phyloP scores from a whole-genome alignment of 2,113 vertebrate genomes.

The Scartelaos histophorus region DNA sequence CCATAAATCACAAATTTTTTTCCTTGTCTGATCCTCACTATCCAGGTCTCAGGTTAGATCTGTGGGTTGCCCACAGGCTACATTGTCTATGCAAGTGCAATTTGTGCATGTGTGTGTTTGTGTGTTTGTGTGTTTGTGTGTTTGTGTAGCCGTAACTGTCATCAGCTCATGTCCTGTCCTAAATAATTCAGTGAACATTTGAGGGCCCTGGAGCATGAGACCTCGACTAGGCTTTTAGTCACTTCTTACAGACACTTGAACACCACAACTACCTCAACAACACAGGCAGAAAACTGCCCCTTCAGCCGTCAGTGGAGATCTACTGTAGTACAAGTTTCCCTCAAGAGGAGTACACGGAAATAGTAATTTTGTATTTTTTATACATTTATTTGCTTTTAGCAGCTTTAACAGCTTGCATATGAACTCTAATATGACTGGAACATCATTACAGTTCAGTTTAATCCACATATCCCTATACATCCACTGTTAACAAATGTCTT shows the following conservation, averaged over 20 bases:
- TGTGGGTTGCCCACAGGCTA: constrained; percentile 58
- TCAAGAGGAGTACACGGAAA: background rate
- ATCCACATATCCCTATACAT: background rate
- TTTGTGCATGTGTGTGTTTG: constrained; percentile 25
- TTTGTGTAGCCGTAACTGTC: constrained; percentile 40
- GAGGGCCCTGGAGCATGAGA: constrained; percentile 67
- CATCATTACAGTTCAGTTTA: no score
- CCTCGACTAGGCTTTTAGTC: constrained; percentile 62
- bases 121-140: no score
- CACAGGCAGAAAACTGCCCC: constrained; percentile 51
- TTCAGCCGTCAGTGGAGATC: constrained; percentile 57
- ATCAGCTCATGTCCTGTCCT: constrained; percentile 68
- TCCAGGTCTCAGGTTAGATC: constrained; percentile 26
- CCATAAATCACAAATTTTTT: constrained; percentile 38
- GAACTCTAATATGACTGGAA: no score
- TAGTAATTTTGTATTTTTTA: background rate
- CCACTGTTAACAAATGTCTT: background rate
- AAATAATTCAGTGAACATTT: constrained; percentile 78
- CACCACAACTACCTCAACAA: constrained; percentile 27
- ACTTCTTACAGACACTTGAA: constrained; percentile 59
- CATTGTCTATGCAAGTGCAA: constrained; percentile 14
- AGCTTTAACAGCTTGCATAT: no score
- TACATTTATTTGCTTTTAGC: no score
- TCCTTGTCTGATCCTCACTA: constrained; percentile 27
- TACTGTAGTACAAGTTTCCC: constrained; percentile 11